phyloP scores from a whole-genome alignment of 1,140 invertebrate species.

The Drosophila bipectinata region DNA sequence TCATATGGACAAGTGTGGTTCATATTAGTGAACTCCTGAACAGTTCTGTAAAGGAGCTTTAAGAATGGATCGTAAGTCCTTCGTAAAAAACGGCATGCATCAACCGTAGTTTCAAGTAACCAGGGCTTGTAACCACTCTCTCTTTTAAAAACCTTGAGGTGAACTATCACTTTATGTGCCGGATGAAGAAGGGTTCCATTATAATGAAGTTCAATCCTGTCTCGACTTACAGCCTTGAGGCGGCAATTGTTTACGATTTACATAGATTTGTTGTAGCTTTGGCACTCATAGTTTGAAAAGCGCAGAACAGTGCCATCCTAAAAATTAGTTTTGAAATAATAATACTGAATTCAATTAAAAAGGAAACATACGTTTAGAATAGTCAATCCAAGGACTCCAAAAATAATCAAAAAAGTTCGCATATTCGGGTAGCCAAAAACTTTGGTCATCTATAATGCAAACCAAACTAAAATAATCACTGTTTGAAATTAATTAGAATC shows the following conservation, averaged over 20 bases:
- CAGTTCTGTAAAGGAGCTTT: conserved; percentile 3
- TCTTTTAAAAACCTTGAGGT: conserved; percentile 6
- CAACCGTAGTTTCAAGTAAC: conserved; percentile 5
- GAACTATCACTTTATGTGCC: neutral
- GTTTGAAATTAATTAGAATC: too few species aligned
- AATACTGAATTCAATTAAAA: too few species aligned
- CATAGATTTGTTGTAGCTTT: conserved; percentile 31
- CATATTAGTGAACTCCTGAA: conserved; percentile 14
- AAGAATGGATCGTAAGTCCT: conserved; percentile 12
- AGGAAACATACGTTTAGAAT: neutral
- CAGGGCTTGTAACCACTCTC: conserved; percentile 39
- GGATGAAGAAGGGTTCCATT: conserved; percentile 19
- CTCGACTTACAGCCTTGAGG: conserved; percentile 19
- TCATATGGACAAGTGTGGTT: conserved; percentile 46
- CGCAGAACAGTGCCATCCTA: conserved; percentile 8
- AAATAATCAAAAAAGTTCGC: too few species aligned
- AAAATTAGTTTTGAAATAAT: too few species aligned
- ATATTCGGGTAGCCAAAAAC: too few species aligned
- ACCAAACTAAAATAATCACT: too few species aligned
- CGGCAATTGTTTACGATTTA: conserved; percentile 18
- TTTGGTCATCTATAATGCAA: too few species aligned
- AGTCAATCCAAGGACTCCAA: too few species aligned
- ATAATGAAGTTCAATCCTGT: conserved; percentile 12
- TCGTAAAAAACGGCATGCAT: conserved; percentile 21
- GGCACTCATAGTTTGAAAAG: conserved; percentile 16